Conservation (phyloP, 2,113 vertebrate genomes). For the Zosterops lateralis region DNA sequence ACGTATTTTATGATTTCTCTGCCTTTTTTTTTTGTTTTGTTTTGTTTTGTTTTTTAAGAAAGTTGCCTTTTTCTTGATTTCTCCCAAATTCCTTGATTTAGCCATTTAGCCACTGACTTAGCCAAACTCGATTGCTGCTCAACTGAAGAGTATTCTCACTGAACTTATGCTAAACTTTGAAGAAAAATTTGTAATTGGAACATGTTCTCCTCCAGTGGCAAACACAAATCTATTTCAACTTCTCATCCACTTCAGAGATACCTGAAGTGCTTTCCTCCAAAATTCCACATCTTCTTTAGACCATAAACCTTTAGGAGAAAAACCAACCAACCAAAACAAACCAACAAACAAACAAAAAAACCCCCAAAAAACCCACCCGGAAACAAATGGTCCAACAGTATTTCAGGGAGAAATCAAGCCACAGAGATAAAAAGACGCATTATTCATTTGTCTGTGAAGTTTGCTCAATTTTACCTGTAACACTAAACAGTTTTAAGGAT, state of each 20-base stretch:
- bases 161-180: background rate
- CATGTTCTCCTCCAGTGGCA: background rate
- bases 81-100: background rate
- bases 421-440: rapidly evolving
- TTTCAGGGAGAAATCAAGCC: background rate
- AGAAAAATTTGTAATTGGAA: background rate
- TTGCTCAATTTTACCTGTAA: background rate
- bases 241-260: background rate
- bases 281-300: background rate
- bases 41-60: background rate
- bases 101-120: background rate
- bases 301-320: background rate
- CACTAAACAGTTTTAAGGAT: background rate
- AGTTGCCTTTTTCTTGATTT: background rate
- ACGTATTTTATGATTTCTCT: background rate
- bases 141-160: background rate
- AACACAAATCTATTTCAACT: background rate
- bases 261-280: background rate
- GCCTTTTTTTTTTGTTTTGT: background rate
- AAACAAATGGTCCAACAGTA: background rate
- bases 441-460: background rate
- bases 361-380: background rate
- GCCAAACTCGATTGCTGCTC: rapidly evolving
- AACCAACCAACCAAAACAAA: background rate
- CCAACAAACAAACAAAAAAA: no score